phyloP scores from a whole-genome alignment of 2,797 vertebrate species.

The Buceros bicornis region DNA sequence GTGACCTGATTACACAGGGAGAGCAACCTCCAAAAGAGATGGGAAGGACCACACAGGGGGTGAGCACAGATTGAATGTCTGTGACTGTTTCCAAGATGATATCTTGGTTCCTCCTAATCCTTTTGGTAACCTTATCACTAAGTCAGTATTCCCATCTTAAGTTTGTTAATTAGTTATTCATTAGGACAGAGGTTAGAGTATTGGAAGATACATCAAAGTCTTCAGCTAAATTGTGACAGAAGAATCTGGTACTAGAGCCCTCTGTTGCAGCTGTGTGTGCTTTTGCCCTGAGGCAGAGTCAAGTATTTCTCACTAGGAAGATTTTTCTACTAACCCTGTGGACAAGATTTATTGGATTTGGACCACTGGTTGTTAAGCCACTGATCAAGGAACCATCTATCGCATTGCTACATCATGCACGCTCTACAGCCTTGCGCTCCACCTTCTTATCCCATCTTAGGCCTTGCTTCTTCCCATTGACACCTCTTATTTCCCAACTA shows the following conservation, averaged over 20 bases:
- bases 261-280: not conserved
- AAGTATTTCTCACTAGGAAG: slow-evolving; percentile 26
- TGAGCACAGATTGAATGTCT: not conserved
- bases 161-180: slow-evolving; percentile 46
- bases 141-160: slow-evolving; percentile 20
- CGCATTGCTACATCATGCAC: not conserved
- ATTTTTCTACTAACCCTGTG: not conserved
- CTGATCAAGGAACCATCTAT: slow-evolving; percentile 38
- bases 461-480: not conserved
- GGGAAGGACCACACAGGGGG: not conserved
- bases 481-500: not conserved
- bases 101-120: not conserved
- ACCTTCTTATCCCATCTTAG: not conserved
- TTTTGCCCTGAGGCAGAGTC: slow-evolving; percentile 8
- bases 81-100: not conserved
- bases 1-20: not conserved
- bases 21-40: not conserved
- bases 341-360: slow-evolving; percentile 54
- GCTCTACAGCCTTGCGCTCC: not conserved
- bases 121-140: not conserved
- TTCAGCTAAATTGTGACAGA: not conserved
- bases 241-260: not conserved
- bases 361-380: slow-evolving; percentile 24
- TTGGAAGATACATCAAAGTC: not conserved
- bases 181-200: not conserved